These are phyloP conservation scores for Toxotes lorentzi DNA, from an alignment of 2,797 vertebrate species.

Conservation along the genomic window DNA sequence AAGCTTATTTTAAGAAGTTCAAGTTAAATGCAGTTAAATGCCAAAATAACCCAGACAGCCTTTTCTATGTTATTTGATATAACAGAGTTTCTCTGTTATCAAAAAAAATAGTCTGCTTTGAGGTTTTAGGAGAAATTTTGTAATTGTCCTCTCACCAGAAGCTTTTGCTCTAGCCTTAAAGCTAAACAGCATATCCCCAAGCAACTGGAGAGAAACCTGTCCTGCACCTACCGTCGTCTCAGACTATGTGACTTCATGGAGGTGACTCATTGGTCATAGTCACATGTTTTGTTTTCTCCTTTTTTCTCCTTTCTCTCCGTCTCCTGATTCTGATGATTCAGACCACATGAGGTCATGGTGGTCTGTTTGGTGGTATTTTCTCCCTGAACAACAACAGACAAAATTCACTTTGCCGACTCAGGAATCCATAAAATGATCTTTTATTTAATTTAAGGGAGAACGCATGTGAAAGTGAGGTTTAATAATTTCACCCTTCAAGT, in stretches of 20 bases:
- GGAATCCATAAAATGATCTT: too few relatives aligned
- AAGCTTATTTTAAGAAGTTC: too few relatives aligned
- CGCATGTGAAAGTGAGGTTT: too few relatives aligned
- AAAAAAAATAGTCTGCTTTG: too few relatives aligned
- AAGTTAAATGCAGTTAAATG: too few relatives aligned
- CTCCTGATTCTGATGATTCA: not conserved
- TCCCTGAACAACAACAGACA: not conserved
- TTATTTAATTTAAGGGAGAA: too few relatives aligned
- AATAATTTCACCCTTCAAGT: too few relatives aligned
- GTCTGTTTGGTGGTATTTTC: not conserved
- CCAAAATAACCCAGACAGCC: too few relatives aligned
- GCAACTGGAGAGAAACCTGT: not conserved
- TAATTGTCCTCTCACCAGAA: not conserved
- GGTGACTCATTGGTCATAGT: not conserved
- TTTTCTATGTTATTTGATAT: not conserved
- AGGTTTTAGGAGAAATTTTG: not conserved
- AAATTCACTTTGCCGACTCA: not conserved
- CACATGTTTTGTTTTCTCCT: not conserved
- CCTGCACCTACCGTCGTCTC: not conserved
- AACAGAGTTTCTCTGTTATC: too few relatives aligned
- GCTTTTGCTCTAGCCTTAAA: not conserved
- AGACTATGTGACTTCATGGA: not conserved
- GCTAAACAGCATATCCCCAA: not conserved
- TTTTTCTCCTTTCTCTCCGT: not conserved
- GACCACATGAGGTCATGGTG: slow-evolving; percentile 16